Base-by-base conservation (phyloP, 1,140 invertebrate genomes). In the Drosophila lowei region DNA sequence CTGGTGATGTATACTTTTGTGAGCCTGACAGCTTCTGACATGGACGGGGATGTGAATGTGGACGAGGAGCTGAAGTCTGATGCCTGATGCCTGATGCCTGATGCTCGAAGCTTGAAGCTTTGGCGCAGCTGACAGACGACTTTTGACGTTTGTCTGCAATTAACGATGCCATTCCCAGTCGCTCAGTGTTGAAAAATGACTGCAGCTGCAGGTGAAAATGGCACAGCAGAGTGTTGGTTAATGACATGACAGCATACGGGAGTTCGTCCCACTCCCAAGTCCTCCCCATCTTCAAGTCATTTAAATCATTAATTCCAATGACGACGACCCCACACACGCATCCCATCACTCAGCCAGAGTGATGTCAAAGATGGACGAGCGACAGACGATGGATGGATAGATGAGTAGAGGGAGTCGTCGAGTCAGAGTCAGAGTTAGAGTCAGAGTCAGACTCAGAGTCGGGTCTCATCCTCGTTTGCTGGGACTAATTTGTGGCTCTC, bases 61-160 rank as follows among this genome's bases (percentile, higher is more conserved):
- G 47, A 72, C 21, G 60, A 23, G 25, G 41, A 46, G 72, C 66
- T 63, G 48, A 62, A 63, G 66, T 52, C 41, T 56, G 63, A 67
- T 67, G 65, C 34, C 21, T 67, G 62, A 66, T 23, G n/a, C n/a
- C n/a, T n/a, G n/a, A 18, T 67, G 62, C 21, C 30, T 55, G 62
- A 38, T 42, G 59, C 59, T 50, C 21, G 18, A 18, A 18, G 23
- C 23, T 25, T 25, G 62, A 9, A 56, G 72, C 65, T 60, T 57
- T 54, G 28, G 34, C 43, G 16, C 46, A 72, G 61, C 74, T 77
- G 79, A 83, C 79, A 75, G 81, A 73, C 70, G 83, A 77, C 81
- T 85, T 85, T 85, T 85, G 81, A 85, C 81, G 81, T 85, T 85
- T 85, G 81, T 78, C 81, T 81, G 81, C 83, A 85, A 85, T 85